Percentiles rank a stretch among this genome's conserved stretches.
These are phyloP conservation scores for Amphipyra berbera DNA, from an alignment of 2,888 invertebrate species.

Conservation along the genomic window DNA sequence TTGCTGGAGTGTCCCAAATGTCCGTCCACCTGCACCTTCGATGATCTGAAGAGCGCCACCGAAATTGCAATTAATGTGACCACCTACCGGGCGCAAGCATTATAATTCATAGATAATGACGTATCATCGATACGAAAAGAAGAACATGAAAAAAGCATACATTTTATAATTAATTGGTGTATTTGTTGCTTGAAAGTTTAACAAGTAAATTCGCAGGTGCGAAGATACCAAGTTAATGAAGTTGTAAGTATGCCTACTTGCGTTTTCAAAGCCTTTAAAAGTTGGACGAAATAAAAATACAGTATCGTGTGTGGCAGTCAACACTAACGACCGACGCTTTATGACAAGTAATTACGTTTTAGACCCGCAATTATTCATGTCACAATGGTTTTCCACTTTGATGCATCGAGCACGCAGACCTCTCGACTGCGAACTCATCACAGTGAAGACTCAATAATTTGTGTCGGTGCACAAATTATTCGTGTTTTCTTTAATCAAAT, in stretches of 20 bases:
- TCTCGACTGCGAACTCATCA: slow-evolving; percentile 54
- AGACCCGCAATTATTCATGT: slow-evolving; percentile 70
- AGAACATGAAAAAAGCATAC: slow-evolving; percentile 9
- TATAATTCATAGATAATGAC: no score
- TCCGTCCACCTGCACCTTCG: no score
- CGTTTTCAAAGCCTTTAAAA: slow-evolving; percentile 33
- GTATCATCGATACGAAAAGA: no score
- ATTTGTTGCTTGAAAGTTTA: slow-evolving; percentile 20
- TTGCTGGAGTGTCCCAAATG: no score
- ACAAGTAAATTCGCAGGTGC: slow-evolving; percentile 35
- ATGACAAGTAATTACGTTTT: slow-evolving; percentile 74
- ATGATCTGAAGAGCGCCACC: no score
- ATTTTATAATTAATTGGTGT: slow-evolving; percentile 23
- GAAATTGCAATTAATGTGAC: no score
- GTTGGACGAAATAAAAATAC: slow-evolving; percentile 20
- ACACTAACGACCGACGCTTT: slow-evolving; percentile 71
- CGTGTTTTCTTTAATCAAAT: slow-evolving; percentile 69
- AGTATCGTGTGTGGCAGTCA: slow-evolving; percentile 55
- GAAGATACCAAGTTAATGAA: slow-evolving; percentile 32
- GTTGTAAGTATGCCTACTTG: slow-evolving; percentile 9
- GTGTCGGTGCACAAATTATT: slow-evolving; percentile 63
- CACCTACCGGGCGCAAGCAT: no score
- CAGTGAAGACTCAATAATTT: slow-evolving; percentile 57
- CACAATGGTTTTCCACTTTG: slow-evolving; percentile 68
- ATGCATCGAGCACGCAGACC: slow-evolving; percentile 59